Evolutionary conservation across 2,888 invertebrate genomes (phyloP).

Genomic region (Bhutanitis thaidina): DNA sequence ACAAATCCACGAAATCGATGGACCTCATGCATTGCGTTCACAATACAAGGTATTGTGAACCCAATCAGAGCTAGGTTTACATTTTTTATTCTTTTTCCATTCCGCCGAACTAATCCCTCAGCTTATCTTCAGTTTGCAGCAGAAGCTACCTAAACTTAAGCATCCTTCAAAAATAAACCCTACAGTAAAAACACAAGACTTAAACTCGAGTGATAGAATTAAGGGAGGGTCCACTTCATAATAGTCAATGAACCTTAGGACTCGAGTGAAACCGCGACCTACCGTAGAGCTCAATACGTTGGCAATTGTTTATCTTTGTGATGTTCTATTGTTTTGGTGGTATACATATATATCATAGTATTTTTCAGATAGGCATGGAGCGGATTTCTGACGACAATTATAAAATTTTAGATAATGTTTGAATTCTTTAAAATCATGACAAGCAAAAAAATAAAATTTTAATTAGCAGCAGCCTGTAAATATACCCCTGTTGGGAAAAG

Average conservation of each 20-base stretch:
- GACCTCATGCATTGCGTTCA: background rate
- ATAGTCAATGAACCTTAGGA: constrained; percentile 61
- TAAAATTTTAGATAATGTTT: no score
- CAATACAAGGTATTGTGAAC: background rate
- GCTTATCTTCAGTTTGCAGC: constrained; percentile 70
- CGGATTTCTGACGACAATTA: no score
- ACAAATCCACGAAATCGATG: background rate
- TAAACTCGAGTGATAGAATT: constrained; percentile 28
- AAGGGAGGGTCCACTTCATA: constrained; percentile 41
- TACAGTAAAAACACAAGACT: constrained; percentile 28
- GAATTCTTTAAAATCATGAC: no score
- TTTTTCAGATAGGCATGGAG: no score
- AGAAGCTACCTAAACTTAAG: constrained; percentile 36
- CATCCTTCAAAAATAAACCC: constrained; percentile 4
- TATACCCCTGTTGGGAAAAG: no score
- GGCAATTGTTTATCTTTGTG: constrained; percentile 30
- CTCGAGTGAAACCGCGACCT: constrained; percentile 65
- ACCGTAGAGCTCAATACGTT: constrained; percentile 58
- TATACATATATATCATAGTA: no score
- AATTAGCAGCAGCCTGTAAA: no score
- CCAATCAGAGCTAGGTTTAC: constrained; percentile 31
- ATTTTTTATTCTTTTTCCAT: constrained; percentile 57
- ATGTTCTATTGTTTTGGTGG: background rate
- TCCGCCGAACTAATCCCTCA: constrained; percentile 61
- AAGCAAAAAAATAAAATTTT: no score